Conservation (phyloP, 2,888 invertebrate genomes). For the Brenthis hecate region DNA sequence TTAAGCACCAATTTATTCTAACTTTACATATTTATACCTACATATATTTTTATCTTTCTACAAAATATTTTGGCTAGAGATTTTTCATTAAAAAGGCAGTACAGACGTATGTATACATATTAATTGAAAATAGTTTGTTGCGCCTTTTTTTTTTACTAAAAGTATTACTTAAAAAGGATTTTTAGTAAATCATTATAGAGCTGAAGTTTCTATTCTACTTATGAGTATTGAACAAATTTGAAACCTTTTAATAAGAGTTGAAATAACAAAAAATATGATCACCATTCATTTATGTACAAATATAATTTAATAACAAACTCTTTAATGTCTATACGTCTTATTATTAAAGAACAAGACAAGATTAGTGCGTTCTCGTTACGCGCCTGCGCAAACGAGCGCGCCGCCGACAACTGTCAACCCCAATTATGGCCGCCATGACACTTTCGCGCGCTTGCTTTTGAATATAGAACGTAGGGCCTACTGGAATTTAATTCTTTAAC, state of each 20-base stretch:
- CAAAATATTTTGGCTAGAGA: too few relatives aligned
- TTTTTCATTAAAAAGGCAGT: too few relatives aligned
- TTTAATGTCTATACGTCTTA: conserved; percentile 60
- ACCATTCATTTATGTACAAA: conserved; percentile 17
- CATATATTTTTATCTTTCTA: too few relatives aligned
- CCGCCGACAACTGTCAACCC: conserved; percentile 72
- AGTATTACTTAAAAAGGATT: too few relatives aligned
- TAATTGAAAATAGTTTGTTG: too few relatives aligned
- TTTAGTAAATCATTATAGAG: too few relatives aligned
- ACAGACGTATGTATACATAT: too few relatives aligned
- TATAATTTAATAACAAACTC: conserved; percentile 50
- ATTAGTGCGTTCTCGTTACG: conserved; percentile 69
- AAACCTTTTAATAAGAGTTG: neutral
- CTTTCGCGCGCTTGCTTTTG: conserved; percentile 73
- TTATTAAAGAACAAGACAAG: conserved; percentile 59
- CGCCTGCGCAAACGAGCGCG: conserved; percentile 66
- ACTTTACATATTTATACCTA: too few relatives aligned
- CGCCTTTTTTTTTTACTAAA: too few relatives aligned
- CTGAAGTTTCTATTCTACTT: too few relatives aligned
- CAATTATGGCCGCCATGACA: conserved; percentile 77
- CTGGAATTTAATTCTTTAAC: conserved; percentile 37
- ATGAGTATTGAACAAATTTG: too few relatives aligned
- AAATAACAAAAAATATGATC: conserved; percentile 2
- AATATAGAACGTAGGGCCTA: conserved; percentile 61
- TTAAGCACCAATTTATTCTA: too few relatives aligned